Evolutionary conservation across 2,797 vertebrate species (phyloP), one percentile per base, ranked within the genome.

Genomic region (Eremophila alpestris): DNA sequence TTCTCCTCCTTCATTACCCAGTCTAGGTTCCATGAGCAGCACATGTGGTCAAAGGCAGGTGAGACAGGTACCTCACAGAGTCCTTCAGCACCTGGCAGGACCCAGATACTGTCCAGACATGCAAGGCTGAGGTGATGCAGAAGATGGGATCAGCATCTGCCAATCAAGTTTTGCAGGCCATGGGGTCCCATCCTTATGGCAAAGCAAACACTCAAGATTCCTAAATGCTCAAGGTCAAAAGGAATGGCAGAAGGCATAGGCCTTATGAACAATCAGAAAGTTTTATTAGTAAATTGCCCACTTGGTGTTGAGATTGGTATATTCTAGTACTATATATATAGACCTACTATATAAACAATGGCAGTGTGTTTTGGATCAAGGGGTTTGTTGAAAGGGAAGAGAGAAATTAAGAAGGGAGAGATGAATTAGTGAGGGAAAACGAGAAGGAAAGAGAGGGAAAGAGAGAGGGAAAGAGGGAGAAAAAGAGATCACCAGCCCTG

Each of bases 131-230:
- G 16, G n/a, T 30, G 26, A 24, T 54, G n/a, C 26, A 16, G 40
- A 64, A 24, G 21, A 2, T 45, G n/a, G 60, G 63, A 58, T 67
- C 29, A 17, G 16, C 3, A 55, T 65, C n/a, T 55, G 60, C 63
- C 23, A 56, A 12, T 49, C 15, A n/a, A 45, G 10, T 36, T 20
- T 7, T 3, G 13, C n/a, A 64, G 40, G 23, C 40, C 2, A 1
- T 16, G 26, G 10, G n/a, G 16, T 64, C 2, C 1, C 40, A 54
- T 32, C 1, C 0, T 45, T 32, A 45, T 16, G 16, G n/a, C 0
- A 1, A 24, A 54, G n/a, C 9, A 64, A 78, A 32, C 8, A 38
- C 16, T 45, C 41, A 36, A 45, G n/a, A 15, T 46, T 55, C 40
- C 10, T 45, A 38, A 78, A 55, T 26, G n/a, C 8, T 32, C 40